A percentile compares a stretch with the other conserved stretches of the same genome.
Conservation (phyloP, 2,888 invertebrate genomes). For the Limnephilus rhombicus region DNA sequence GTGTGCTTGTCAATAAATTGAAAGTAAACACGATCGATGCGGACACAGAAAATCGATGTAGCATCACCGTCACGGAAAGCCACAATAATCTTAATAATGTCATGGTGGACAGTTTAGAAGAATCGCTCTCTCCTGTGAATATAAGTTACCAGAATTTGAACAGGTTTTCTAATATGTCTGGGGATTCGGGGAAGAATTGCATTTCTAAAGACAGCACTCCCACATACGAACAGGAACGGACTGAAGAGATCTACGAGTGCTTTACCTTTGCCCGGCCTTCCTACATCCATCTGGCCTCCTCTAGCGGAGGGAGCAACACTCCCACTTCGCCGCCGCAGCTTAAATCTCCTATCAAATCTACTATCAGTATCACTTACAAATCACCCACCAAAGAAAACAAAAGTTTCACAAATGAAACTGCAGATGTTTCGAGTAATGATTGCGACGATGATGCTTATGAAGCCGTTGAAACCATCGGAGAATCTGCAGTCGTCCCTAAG, state of each 20-base stretch:
- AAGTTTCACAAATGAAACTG: conserved; percentile 74
- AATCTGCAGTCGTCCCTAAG: conserved; percentile 78
- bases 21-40: conserved; percentile 18
- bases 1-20: conserved; percentile 3
- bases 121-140: conserved; percentile 72
- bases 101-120: conserved; percentile 70
- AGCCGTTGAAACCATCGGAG: conserved; percentile 76
- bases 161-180: conserved; percentile 74
- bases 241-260: conserved; percentile 73
- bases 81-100: conserved; percentile 60
- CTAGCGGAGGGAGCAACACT: conserved; percentile 74
- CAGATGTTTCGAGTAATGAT: conserved; percentile 66
- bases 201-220: conserved; percentile 76
- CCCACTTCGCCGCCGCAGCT: conserved; percentile 71
- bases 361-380: conserved; percentile 85
- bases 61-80: conserved; percentile 61
- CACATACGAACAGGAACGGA: conserved; percentile 70
- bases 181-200: conserved; percentile 71
- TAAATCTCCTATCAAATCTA: conserved; percentile 82
- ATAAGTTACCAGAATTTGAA: conserved; percentile 77
- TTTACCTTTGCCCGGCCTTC: conserved; percentile 74
- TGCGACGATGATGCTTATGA: conserved; percentile 74
- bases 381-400: conserved; percentile 77
- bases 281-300: conserved; percentile 75
- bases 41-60: conserved; percentile 46